phyloP scores from a whole-genome alignment of 2,888 invertebrate species.

The Leptarthrus brevirostris region DNA sequence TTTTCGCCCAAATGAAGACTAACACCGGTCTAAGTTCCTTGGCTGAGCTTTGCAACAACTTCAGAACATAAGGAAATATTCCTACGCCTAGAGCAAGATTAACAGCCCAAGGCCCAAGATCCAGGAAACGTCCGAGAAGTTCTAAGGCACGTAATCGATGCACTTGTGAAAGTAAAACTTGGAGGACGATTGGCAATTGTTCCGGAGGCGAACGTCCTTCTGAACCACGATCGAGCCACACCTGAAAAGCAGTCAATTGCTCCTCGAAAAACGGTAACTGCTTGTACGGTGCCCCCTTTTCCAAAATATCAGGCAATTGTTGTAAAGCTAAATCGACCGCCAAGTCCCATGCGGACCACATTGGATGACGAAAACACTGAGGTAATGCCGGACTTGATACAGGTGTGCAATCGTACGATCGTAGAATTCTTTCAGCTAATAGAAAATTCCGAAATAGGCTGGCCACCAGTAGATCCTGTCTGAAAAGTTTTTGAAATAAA shows the following conservation, averaged over 20 bases:
- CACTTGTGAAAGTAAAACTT: conserved; percentile 79
- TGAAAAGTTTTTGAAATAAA: conserved; percentile 94
- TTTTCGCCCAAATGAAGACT: conserved; percentile 99
- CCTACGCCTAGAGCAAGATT: conserved; percentile 96
- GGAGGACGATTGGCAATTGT: conserved; percentile 96
- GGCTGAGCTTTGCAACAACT: conserved; percentile 94
- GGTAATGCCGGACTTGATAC: conserved; percentile 92
- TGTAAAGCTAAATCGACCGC: conserved; percentile 93
- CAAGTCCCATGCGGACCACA: conserved; percentile 99
- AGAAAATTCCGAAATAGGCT: conserved; percentile 97
- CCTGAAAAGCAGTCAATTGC: conserved; percentile 97
- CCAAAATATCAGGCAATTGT: conserved; percentile 84
- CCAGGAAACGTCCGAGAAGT: conserved; percentile 91
- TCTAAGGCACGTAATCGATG: conserved; percentile 96
- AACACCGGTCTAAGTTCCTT: conserved; percentile 90
- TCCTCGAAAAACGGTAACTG: conserved; percentile 97
- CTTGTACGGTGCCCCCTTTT: conserved; percentile 71
- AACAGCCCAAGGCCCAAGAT: conserved; percentile 96
- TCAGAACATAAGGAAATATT: conserved; percentile 98
- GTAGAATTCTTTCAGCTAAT: conserved; percentile 94
- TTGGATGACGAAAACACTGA: conserved; percentile 87
- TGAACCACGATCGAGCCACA: conserved; percentile 69
- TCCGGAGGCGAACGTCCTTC: conserved; percentile 88
- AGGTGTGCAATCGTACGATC: conserved; percentile 97
- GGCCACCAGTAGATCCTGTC: conserved; percentile 98